Evolutionary conservation across 2,888 invertebrate species (phyloP), one percentile per base, ranked within the genome.

Genomic region (Hetaerina titia): DNA sequence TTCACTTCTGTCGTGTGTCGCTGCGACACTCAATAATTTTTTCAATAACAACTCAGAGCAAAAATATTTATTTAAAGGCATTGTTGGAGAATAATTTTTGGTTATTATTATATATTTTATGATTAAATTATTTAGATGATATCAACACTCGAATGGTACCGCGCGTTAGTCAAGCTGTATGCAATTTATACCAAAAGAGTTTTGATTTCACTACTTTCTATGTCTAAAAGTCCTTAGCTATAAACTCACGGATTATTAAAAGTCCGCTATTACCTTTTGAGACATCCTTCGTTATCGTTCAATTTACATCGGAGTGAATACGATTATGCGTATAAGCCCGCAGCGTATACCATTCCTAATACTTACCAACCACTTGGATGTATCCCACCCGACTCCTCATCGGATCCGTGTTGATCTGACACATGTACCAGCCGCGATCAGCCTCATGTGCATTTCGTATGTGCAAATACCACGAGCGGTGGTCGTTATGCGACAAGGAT

Each of bases 321-420:
- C 45, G 45, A 45, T 45, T 45, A 45, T 2, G 31, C 25, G 58
- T 58, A 58, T 19, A 31, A 25, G 63, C 56, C 15, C 45, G 95
- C 95, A 92, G 17, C 22, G 9, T 94, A 45, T 45, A 45, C 45
- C 45, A 45, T 45, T 45, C 45, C 45, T 45, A 45, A 22, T 58
- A 97, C 98, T 98, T 96, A 99, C 99, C 99, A 89, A 99, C 98
- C 96, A 99, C 99, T 97, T 99, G 98, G 64, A 99, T 97, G 96
- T 99, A 99, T 95, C 99, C 99, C 96, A 98, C 98, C 95, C 98
- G 97, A 95, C 98, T 98, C 96, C 98, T 97, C 99, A 99, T 99
- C n/a, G 99, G 99, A 97, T 99, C 98, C 0, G 99, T 99, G 97
- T 99, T 99, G 96, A 99, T 98, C 97, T 99, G 99, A 96, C 99